Base-by-base conservation (phyloP, 2,797 vertebrate species). In the Threskiornis aethiopicus region DNA sequence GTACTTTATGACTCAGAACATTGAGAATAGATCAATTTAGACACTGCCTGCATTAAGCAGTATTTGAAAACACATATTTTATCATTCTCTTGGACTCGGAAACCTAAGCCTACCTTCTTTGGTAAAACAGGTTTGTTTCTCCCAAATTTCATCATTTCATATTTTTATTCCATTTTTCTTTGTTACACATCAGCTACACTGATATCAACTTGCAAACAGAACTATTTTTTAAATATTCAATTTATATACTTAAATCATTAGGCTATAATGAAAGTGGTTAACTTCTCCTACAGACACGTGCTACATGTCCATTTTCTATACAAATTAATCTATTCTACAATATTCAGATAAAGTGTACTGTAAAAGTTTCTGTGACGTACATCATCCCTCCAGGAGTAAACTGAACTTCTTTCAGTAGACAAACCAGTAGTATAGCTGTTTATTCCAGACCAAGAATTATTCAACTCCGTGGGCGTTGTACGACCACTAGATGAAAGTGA, bases 321-420 rank as follows among this genome's bases (percentile, higher is more conserved):
- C 80, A 93, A 85, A 35, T 3, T 11, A 16, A 2, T 62, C 26
- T 61, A 44, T 75, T 75, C n/a, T 51, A 62, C 16, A 42, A 47
- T 52, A 85, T 39, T 69, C 69, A 84, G 6, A n/a, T 33, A 65
- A 90, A 88, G 16, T 2, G 5, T 33, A 67, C n/a, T 29, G 26
- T 57, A 47, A 64, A 85, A 71, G 49, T 61, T 80, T 81, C 72
- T 47, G 22, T 90, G 52, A 97, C 98, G 3, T 98, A 99, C 99
- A 87, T 99, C 99, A 88, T 99, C 98, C 96, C 98, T 98, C 99
- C 99, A 99, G 57, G 99, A 99, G 92, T 97, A 99, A 91, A 98
- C 29, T 0, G 99, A 99, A 93, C 98, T 99, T 97, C 98, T 97
- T 87, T 99, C 99, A 1, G 98, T 98, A 79, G 99, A 99, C 28